These are phyloP conservation scores for Bergia sp. DNA, from an alignment of 92 coral and sea anemone genomes.

Conservation along the genomic window DNA sequence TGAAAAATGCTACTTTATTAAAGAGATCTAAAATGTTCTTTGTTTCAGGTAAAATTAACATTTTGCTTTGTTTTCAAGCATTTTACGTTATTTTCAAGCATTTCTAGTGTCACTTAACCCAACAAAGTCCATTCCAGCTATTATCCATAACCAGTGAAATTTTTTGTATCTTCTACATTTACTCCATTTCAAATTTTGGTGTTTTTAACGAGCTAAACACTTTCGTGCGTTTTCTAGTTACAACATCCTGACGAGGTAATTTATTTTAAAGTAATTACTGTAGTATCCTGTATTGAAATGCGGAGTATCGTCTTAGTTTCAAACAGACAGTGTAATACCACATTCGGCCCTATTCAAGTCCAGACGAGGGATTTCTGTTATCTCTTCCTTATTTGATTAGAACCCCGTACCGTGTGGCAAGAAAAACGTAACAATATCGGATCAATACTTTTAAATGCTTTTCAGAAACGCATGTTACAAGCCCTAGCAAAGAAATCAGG, in stretches of 20 bases:
- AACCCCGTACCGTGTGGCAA: neutral
- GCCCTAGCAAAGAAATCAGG: neutral
- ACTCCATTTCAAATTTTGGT: neutral
- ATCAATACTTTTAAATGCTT: neutral
- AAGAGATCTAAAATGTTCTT: neutral
- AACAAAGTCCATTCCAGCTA: neutral
- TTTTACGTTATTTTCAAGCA: neutral
- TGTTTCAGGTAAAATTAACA: neutral
- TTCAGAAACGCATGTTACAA: conserved; percentile 14
- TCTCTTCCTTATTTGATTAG: neutral
- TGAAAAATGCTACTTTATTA: neutral
- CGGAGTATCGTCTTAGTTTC: neutral
- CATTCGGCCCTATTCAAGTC: neutral
- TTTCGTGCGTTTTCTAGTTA: neutral
- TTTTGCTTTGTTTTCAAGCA: neutral
- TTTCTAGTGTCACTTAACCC: neutral
- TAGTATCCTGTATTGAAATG: neutral
- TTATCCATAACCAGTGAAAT: neutral
- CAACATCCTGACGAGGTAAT: neutral
- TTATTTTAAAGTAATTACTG: neutral
- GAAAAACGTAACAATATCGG: neutral
- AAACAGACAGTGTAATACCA: neutral
- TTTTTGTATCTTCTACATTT: neutral
- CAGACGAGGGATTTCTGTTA: neutral
- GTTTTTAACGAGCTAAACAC: neutral